Evolutionary conservation across 1,140 invertebrate genomes (phyloP), one percentile per base, ranked within the genome.

Genomic region (Hyles vespertilio): DNA sequence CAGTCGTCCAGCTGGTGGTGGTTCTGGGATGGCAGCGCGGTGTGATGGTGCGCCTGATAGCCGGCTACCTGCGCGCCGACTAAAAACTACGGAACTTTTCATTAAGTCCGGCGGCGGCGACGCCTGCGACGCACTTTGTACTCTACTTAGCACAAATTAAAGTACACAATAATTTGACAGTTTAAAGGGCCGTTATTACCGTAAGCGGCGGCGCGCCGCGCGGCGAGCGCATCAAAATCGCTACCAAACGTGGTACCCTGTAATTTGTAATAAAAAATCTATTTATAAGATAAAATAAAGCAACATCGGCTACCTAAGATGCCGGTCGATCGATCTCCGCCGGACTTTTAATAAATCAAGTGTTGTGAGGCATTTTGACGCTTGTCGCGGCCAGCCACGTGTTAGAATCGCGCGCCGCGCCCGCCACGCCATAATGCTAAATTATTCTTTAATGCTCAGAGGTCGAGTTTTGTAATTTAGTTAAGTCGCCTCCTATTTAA

Each of bases 261-360:
- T 87, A 87, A 87, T 87, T 87, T 87, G 74, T 81, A 72, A 80
- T 84, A 87, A 85, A 87, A 87, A 87, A 84, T 85, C 81, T 85
- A 85, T 87, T 85, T 87, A 87, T 87, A 83, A 81, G 82, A 80
- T 79, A 83, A 84, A 87, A 87, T 79, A 79, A 85, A 79, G 74
- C 74, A 78, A 69, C 61, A 72, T 67, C 75, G 64, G 84, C 82
- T 85, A 87, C 84, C 84, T 84, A 84, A 84, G 81, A 84, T 77
- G 74, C 74, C 65, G 47, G 68, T 52, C 66, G 84, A 85, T 83
- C 81, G 84, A 84, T 83, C 77, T 79, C 72, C 72, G 63, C 71
- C 65, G 63, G 56, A 53, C 53, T 79, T 81, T 81, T 77, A 81
- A 81, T 84, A 84, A 84, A 82, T 84, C 77, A 77, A 62, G 51